These are phyloP conservation scores for Eristalis tenax DNA, from an alignment of 2,888 invertebrate genomes.

Conservation along the genomic window DNA sequence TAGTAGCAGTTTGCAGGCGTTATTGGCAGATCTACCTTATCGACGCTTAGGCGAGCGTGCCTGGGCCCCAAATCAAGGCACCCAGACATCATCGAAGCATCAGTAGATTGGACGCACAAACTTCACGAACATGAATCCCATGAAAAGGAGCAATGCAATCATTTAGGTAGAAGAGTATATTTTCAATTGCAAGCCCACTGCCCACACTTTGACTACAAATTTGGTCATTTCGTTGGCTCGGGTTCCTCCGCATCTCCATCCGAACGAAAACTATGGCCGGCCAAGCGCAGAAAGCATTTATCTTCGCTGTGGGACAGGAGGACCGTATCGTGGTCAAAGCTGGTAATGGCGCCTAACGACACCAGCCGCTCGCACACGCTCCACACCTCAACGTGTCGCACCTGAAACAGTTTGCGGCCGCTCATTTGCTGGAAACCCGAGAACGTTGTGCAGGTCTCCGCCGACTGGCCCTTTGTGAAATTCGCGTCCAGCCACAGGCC, in stretches of 20 bases:
- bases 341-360: neutral
- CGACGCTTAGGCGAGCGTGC: too few relatives aligned
- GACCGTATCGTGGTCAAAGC: neutral
- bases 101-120: too few relatives aligned
- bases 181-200: too few relatives aligned
- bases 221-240: neutral
- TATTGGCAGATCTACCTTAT: too few relatives aligned
- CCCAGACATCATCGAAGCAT: too few relatives aligned
- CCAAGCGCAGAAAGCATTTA: neutral
- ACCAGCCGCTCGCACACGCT: slow-evolving; percentile 86
- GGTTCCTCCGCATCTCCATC: neutral
- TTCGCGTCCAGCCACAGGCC: slow-evolving; percentile 91
- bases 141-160: too few relatives aligned
- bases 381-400: slow-evolving; percentile 90
- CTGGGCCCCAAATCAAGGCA: too few relatives aligned
- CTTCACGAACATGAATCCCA: too few relatives aligned
- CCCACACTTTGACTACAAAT: neutral
- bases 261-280: neutral
- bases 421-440: slow-evolving; percentile 88
- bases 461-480: slow-evolving; percentile 90
- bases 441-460: slow-evolving; percentile 91
- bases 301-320: neutral
- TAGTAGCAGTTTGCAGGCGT: too few relatives aligned
- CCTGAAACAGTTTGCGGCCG: slow-evolving; percentile 85
- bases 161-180: too few relatives aligned